A percentile compares a stretch with the other conserved stretches of the same genome.
phyloP scores from a whole-genome alignment of 2,113 vertebrate genomes.

The Penelope pileata region DNA sequence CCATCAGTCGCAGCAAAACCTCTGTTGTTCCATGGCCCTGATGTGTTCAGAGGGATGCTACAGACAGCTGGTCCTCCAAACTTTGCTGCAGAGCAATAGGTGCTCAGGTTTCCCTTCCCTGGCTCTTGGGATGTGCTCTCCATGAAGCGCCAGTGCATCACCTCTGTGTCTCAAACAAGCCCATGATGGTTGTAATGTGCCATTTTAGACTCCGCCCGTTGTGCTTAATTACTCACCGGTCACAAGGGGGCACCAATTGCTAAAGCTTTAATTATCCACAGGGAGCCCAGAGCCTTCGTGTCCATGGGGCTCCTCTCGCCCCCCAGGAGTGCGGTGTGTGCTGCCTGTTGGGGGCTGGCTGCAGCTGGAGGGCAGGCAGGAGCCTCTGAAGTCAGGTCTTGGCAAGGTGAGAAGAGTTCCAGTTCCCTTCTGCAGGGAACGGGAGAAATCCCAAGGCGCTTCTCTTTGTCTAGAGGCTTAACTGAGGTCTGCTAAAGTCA shows the following conservation, averaged over 20 bases:
- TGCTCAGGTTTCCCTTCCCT: rapidly evolving
- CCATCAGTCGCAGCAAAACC: neutral
- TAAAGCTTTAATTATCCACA: neutral
- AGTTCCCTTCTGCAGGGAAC: neutral
- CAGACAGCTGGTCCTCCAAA: neutral
- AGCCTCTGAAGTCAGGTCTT: neutral
- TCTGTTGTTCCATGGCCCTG: neutral
- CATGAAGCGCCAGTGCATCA: rapidly evolving
- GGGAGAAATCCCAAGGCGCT: neutral
- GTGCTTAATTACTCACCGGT: neutral
- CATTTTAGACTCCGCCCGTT: rapidly evolving
- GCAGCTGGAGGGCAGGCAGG: neutral
- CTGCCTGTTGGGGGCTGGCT: neutral
- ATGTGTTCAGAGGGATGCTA: rapidly evolving
- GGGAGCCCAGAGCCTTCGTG: neutral
- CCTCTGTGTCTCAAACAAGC: neutral
- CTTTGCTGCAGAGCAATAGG: neutral
- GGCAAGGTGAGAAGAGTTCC: neutral
- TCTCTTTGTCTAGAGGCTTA: neutral
- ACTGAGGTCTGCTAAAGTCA: neutral
- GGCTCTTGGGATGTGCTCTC: rapidly evolving
- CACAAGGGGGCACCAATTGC: slow-evolving; percentile 64
- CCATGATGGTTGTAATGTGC: rapidly evolving
- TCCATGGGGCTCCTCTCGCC: rapidly evolving
- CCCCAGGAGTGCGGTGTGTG: neutral